These are phyloP conservation scores for Copsychus sechellarum DNA, from an alignment of 2,113 vertebrate species.

Conservation along the genomic window DNA sequence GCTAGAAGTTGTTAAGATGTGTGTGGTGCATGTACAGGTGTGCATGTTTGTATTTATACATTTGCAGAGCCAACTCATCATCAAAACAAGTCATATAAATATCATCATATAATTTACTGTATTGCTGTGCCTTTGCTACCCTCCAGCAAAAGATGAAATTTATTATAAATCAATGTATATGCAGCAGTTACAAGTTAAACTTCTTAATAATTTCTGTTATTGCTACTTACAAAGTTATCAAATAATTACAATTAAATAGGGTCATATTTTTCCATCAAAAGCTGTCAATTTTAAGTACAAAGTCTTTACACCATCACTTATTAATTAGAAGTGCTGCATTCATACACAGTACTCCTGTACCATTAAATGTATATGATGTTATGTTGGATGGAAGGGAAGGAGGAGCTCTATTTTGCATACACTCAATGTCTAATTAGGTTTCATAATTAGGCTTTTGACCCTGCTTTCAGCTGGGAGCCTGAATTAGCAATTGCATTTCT, in stretches of 20 bases:
- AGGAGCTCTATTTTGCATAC: slow-evolving; percentile 43
- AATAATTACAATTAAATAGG: neutral
- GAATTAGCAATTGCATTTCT: slow-evolving; percentile 52
- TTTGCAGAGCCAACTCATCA: neutral
- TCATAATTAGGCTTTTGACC: slow-evolving; percentile 51
- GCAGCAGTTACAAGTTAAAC: neutral
- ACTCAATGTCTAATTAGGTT: slow-evolving; percentile 41
- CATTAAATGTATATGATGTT: neutral
- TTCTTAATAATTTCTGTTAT: neutral
- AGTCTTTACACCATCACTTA: neutral
- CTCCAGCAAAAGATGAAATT: neutral
- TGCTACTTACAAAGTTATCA: neutral
- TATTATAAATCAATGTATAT: neutral
- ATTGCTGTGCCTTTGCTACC: neutral
- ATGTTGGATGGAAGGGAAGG: neutral
- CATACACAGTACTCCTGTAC: neutral
- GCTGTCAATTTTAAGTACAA: neutral
- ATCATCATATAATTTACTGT: neutral
- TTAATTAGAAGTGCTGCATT: neutral
- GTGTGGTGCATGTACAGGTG: neutral
- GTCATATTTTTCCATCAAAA: neutral
- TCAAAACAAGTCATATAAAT: neutral
- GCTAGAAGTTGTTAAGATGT: neutral
- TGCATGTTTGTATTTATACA: neutral
- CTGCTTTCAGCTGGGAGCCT: slow-evolving; percentile 39